Conservation (phyloP, 1,140 invertebrate species). For the Drosophila parvula region DNA sequence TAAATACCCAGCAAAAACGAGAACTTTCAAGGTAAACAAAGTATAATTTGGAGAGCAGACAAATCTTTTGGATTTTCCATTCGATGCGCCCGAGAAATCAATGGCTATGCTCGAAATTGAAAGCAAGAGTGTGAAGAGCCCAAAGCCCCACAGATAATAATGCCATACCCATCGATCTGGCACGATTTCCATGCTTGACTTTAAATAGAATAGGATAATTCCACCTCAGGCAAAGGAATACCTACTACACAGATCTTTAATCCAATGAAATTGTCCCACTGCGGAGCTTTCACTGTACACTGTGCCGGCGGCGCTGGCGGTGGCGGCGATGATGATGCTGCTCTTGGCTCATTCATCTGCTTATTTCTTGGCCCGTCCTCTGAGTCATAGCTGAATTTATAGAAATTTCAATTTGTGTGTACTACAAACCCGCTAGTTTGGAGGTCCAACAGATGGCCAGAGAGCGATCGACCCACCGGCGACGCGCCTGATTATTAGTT, state of each 20-base stretch:
- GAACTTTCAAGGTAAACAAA: constrained; percentile 80
- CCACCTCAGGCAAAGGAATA: background rate
- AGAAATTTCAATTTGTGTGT: constrained; percentile 64
- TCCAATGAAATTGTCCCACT: constrained; percentile 8
- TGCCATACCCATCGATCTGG: constrained; percentile 19
- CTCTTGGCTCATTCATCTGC: constrained; percentile 48
- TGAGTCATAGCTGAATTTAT: constrained; percentile 77
- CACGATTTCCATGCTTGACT: constrained; percentile 62
- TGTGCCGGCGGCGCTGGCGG: constrained; percentile 6
- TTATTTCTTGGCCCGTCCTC: constrained; percentile 51
- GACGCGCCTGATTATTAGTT: constrained; percentile 61
- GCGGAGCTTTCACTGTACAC: constrained; percentile 37
- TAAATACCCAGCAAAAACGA: constrained; percentile 62
- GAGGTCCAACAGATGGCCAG: constrained; percentile 68
- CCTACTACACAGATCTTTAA: constrained; percentile 25
- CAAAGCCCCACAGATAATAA: background rate
- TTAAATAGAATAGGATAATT: constrained; percentile 68
- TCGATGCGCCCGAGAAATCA: constrained; percentile 34
- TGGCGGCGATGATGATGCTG: constrained; percentile 25
- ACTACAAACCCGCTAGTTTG: constrained; percentile 41
- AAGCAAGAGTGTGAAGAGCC: constrained; percentile 42
- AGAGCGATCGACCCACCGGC: constrained; percentile 30
- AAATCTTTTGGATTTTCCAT: constrained; percentile 54
- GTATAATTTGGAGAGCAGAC: constrained; percentile 59
- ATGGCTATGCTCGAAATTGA: constrained; percentile 23